A percentile compares a stretch with the other conserved stretches of the same genome.
Evolutionary conservation across 2,888 invertebrate genomes (phyloP).

Genomic region (Tenthredo mesomela): DNA sequence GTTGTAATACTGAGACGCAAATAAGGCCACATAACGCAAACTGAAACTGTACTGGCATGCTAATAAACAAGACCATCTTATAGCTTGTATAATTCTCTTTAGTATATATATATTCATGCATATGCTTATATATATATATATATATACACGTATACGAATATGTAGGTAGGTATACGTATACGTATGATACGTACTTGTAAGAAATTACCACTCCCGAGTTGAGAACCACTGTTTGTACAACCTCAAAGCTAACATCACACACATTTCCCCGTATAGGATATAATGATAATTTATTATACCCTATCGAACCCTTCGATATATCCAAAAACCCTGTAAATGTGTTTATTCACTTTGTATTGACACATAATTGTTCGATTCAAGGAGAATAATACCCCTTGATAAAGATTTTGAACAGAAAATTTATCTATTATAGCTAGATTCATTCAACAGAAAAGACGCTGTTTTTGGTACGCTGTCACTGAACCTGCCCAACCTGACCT

Average conservation of each 20-base stretch:
- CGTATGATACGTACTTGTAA: slow-evolving; percentile 59
- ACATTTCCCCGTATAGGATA: slow-evolving; percentile 29
- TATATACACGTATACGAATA: slow-evolving; percentile 49
- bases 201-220: slow-evolving; percentile 68
- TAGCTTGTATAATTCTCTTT: slow-evolving; percentile 45
- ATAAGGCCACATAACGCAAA: slow-evolving; percentile 66
- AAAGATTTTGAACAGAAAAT: not conserved
- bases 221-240: slow-evolving; percentile 67
- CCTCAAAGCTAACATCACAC: slow-evolving; percentile 53
- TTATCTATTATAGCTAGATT: slow-evolving; percentile 60
- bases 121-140: slow-evolving; percentile 51
- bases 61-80: slow-evolving; percentile 60
- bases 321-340: not conserved
- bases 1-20: slow-evolving; percentile 56
- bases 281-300: slow-evolving; percentile 26
- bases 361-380: slow-evolving; percentile 4
- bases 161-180: slow-evolving; percentile 48
- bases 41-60: slow-evolving; percentile 64
- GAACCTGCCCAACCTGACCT: slow-evolving; percentile 71
- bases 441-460: slow-evolving; percentile 63
- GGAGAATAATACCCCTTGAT: not conserved
- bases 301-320: slow-evolving; percentile 14
- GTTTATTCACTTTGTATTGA: not conserved
- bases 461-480: slow-evolving; percentile 65
- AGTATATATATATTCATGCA: slow-evolving; percentile 51